Evolutionary conservation across 2,113 vertebrate genomes (phyloP), one percentile per base, ranked within the genome.

Genomic region (Nettapus auritus): DNA sequence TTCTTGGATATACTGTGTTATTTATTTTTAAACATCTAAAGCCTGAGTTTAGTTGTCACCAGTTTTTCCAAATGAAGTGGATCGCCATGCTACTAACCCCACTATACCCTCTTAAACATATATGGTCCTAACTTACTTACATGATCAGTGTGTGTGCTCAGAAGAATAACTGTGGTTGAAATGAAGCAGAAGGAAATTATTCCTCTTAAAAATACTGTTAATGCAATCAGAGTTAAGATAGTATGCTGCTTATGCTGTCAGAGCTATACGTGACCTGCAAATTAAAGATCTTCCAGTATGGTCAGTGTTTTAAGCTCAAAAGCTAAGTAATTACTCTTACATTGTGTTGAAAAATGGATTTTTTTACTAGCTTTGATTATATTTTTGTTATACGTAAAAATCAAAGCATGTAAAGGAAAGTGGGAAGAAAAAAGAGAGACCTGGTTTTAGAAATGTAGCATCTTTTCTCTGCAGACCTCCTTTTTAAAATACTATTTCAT

Each of bases 121-220:
- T 89, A 33, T 33, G 46, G 42, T 94, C 70, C 70, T 73, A 70
- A 26, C 44, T 71, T 89, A 29, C 67, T 96, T 95, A 55, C 36
- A 6, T 95, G 80, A 69, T 93, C 66, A n/a, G 23, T 92, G 62
- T 94, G 29, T 94, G 66, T 88, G 55, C 63, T 90, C 8, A 11
- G 57, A 91, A 79, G 63, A 84, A 33, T 91, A 94, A 89, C 34
- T 74, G 67, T 89, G 36, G 48, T 87, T 94, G 55, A 56, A 73
- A 7, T 84, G 57, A 91, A 82, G 69, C 66, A 73, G 77, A 82
- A 90, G 69, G 50, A 85, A 93, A 80, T 56, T 94, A 44, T 69
- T 96, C 59, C 59, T 92, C n/a, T 77, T 86, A 75, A 94, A 94
- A 93, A 93, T 88, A 56, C 44, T 74, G 10, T 59, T 96, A 83